A percentile compares a stretch with the other conserved stretches of the same genome.
These are phyloP conservation scores for Australoheros facetus DNA, from an alignment of 2,797 vertebrate genomes.

Conservation along the genomic window DNA sequence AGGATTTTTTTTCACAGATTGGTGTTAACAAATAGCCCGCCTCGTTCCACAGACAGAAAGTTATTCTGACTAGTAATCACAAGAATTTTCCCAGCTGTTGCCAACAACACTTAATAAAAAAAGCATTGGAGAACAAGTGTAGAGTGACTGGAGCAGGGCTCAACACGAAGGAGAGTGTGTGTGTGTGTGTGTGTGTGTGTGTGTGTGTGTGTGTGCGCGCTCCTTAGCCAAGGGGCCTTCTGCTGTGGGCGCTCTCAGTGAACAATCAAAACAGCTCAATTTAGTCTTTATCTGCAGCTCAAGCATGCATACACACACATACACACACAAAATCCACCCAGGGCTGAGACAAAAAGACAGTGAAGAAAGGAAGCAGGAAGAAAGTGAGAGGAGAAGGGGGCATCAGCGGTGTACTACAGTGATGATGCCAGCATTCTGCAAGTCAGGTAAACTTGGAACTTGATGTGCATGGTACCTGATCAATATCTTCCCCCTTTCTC, in stretches of 20 bases:
- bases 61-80: constrained; percentile 82
- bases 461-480: constrained; percentile 67
- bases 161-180: constrained; percentile 26
- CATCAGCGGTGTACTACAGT: constrained; percentile 36
- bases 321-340: constrained; percentile 38
- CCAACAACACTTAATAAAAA: constrained; percentile 78
- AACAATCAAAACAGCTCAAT: constrained; percentile 85
- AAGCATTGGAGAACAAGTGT: constrained; percentile 39
- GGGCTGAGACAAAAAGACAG: constrained; percentile 69
- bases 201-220: constrained; percentile 29
- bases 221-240: constrained; percentile 67
- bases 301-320: constrained; percentile 55
- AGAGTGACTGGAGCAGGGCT: constrained; percentile 51
- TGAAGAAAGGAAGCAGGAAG: constrained; percentile 57
- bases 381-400: constrained; percentile 48
- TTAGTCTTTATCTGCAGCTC: constrained; percentile 80
- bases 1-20: constrained; percentile 59
- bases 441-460: constrained; percentile 75
- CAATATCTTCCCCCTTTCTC: constrained; percentile 60
- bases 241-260: constrained; percentile 73
- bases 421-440: constrained; percentile 77
- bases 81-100: constrained; percentile 78
- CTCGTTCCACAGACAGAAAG: constrained; percentile 73
- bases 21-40: constrained; percentile 70
- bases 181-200: constrained; percentile 37